Evolutionary conservation across 2,113 vertebrate genomes (phyloP).

Genomic region (Tetrax tetrax): DNA sequence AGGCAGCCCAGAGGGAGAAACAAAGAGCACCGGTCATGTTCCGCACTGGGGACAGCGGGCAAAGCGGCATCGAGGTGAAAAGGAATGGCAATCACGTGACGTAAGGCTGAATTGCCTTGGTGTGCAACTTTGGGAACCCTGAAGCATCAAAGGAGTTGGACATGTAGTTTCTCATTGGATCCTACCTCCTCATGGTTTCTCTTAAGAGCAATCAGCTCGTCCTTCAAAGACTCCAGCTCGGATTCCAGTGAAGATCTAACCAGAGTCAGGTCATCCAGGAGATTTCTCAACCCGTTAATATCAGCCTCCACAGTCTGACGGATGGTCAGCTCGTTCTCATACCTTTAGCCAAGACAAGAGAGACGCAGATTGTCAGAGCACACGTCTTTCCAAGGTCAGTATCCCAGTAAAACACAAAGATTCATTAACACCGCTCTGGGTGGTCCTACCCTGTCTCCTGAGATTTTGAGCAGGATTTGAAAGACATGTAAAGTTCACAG

Average conservation of each 20-base stretch:
- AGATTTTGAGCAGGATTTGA: no score
- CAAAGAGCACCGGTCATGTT: neutral
- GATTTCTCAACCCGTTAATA: slow-evolving; percentile 18
- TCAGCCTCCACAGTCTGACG: slow-evolving; percentile 43
- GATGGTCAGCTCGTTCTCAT: slow-evolving; percentile 46
- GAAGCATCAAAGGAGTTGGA: neutral
- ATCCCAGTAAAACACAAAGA: neutral
- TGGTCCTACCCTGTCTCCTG: no score
- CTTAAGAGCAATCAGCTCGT: slow-evolving; percentile 62
- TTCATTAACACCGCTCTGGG: no score
- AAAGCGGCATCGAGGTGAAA: neutral
- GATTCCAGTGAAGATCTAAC: slow-evolving; percentile 41
- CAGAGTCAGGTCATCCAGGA: slow-evolving; percentile 58
- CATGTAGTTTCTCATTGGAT: neutral
- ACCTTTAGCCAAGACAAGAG: slow-evolving; percentile 4
- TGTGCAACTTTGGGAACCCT: no score
- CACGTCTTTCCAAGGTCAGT: no score
- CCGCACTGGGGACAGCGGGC: neutral
- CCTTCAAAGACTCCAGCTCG: slow-evolving; percentile 27
- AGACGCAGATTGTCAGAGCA: neutral
- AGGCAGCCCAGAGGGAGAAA: neutral
- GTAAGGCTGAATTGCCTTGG: neutral
- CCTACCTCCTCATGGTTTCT: slow-evolving; percentile 73
- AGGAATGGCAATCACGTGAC: no score
- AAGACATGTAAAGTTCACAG: neutral